Percentiles rank a stretch among this genome's conserved stretches.
Conservation (phyloP, 2,797 vertebrate genomes). For the Pseudomugil gertrudae region DNA sequence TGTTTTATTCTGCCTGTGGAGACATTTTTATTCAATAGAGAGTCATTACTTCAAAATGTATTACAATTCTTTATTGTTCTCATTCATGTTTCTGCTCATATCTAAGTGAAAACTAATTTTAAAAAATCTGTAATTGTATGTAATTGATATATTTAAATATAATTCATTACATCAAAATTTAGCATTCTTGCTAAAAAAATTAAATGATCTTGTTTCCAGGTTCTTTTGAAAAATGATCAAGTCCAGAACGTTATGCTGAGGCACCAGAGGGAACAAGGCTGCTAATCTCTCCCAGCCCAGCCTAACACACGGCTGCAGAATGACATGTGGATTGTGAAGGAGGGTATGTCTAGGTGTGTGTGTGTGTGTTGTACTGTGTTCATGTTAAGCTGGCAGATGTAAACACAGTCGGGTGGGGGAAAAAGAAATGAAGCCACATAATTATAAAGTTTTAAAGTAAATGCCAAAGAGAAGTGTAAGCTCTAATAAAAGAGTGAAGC, state of each 20-base stretch:
- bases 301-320: constrained; percentile 56
- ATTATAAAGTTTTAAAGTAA: constrained; percentile 74
- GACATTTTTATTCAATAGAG: neutral
- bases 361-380: constrained; percentile 55
- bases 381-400: constrained; percentile 71
- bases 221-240: constrained; percentile 38
- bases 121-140: neutral
- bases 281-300: constrained; percentile 71
- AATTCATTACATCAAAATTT: neutral
- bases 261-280: constrained; percentile 59
- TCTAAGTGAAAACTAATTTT: neutral
- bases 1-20: neutral
- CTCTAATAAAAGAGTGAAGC: constrained; percentile 63
- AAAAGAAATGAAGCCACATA: constrained; percentile 49
- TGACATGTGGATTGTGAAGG: constrained; percentile 54
- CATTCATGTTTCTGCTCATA: neutral
- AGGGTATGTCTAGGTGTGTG: constrained; percentile 16
- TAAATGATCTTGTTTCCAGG: constrained; percentile 2
- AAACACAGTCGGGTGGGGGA: constrained; percentile 58
- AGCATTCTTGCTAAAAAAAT: constrained; percentile 6
- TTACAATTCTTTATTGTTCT: neutral
- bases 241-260: constrained; percentile 40
- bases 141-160: neutral
- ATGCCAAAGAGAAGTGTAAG: constrained; percentile 57
- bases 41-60: neutral